Evolutionary conservation across 2,888 invertebrate genomes (phyloP).

Genomic region (Drosophila recens): DNA sequence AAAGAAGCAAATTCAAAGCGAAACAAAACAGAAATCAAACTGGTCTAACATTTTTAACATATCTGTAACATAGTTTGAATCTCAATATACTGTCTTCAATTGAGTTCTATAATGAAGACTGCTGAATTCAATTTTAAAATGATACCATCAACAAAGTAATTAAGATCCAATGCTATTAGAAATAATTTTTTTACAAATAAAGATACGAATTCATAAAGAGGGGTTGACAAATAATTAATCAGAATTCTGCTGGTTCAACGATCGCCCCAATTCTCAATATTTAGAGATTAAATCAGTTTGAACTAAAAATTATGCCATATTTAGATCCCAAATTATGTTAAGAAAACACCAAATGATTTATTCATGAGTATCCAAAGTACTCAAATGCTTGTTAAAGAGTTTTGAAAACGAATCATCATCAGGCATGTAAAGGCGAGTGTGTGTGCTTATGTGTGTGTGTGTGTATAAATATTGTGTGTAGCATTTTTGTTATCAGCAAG

Average conservation of each 20-base stretch:
- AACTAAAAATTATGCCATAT: neutral
- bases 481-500: slow-evolving; percentile 60
- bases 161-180: neutral
- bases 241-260: neutral
- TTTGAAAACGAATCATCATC: slow-evolving; percentile 32
- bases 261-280: neutral
- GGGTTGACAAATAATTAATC: neutral
- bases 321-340: neutral
- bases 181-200: neutral
- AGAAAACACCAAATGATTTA: neutral
- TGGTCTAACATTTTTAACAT: neutral
- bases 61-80: neutral
- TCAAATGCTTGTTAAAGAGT: slow-evolving; percentile 19
- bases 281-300: neutral
- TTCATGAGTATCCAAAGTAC: slow-evolving; percentile 4
- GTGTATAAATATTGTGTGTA: slow-evolving; percentile 35
- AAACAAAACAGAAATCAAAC: neutral
- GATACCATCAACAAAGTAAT: neutral
- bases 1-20: neutral
- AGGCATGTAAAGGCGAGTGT: slow-evolving; percentile 18
- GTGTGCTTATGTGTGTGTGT: slow-evolving; percentile 12
- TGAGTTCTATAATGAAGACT: neutral
- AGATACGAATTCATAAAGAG: neutral
- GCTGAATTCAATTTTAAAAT: neutral
- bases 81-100: neutral